Percentiles rank a stretch among this genome's conserved stretches.
Evolutionary conservation across 2,888 invertebrate genomes (phyloP).

Genomic region (Clitarchus hookeri): DNA sequence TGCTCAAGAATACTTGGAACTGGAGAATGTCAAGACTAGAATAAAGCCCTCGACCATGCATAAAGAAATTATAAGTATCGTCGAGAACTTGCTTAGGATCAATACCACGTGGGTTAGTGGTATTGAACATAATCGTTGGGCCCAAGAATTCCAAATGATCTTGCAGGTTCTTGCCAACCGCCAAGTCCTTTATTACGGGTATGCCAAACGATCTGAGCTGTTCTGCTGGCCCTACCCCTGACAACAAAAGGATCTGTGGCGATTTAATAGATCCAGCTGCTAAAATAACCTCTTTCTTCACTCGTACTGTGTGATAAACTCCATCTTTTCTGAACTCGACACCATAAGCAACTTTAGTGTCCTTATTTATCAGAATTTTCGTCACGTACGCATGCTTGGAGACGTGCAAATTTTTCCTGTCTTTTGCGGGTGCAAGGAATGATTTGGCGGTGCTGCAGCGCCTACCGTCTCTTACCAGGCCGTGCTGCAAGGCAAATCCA

Average conservation of each 20-base stretch:
- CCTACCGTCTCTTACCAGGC: constrained; percentile 50
- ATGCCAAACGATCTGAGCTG: constrained; percentile 47
- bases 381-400: constrained; percentile 81
- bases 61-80: constrained; percentile 76
- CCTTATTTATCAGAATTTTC: constrained; percentile 72
- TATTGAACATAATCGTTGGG: constrained; percentile 76
- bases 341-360: constrained; percentile 74
- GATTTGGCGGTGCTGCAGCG: constrained; percentile 51
- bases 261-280: constrained; percentile 92
- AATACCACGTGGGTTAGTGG: constrained; percentile 62
- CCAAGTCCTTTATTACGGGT: neutral
- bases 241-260: constrained; percentile 91
- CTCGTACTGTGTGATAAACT: constrained; percentile 67
- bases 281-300: constrained; percentile 83
- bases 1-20: constrained; percentile 74
- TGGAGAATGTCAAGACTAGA: constrained; percentile 51
- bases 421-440: constrained; percentile 47
- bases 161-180: neutral
- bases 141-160: constrained; percentile 6
- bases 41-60: constrained; percentile 69
- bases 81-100: constrained; percentile 78
- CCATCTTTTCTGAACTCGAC: constrained; percentile 81
- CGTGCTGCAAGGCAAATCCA: constrained; percentile 51
- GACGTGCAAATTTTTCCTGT: constrained; percentile 72
- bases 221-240: constrained; percentile 80